Percentiles rank a stretch among this genome's conserved stretches.
These are phyloP conservation scores for Drosophila serrata DNA, from an alignment of 1,140 invertebrate species.

Conservation along the genomic window DNA sequence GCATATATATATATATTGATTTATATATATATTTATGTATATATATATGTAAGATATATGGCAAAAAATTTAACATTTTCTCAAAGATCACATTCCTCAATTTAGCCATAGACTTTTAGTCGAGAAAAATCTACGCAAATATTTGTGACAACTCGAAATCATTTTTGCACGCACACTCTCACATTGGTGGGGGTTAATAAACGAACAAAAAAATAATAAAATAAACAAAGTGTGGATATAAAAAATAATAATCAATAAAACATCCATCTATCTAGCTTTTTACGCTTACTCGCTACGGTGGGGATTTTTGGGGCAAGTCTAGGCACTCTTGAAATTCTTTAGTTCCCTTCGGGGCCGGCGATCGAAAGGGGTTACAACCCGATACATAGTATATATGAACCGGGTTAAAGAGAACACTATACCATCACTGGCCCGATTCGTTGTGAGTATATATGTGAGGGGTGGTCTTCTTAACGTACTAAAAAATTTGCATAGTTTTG, in stretches of 20 bases:
- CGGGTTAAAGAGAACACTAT: not conserved
- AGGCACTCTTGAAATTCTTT: slow-evolving; percentile 80
- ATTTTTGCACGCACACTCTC: slow-evolving; percentile 69
- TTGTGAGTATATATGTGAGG: slow-evolving; percentile 44
- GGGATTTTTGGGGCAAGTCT: slow-evolving; percentile 73
- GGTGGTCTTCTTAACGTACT: slow-evolving; percentile 42
- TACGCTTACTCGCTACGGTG: slow-evolving; percentile 74
- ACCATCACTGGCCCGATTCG: slow-evolving; percentile 31
- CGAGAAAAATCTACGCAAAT: slow-evolving; percentile 85
- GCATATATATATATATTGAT: slow-evolving; percentile 65
- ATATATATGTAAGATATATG: slow-evolving; percentile 77
- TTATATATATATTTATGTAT: slow-evolving; percentile 63
- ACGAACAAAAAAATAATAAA: slow-evolving; percentile 44
- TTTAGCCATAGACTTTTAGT: slow-evolving; percentile 84
- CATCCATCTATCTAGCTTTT: slow-evolving; percentile 16
- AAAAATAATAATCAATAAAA: slow-evolving; percentile 44
- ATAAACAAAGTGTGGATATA: slow-evolving; percentile 59
- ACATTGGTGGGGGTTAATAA: slow-evolving; percentile 37
- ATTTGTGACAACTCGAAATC: slow-evolving; percentile 62
- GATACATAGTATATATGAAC: not conserved
- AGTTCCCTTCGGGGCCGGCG: slow-evolving; percentile 51
- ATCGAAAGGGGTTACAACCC: not conserved
- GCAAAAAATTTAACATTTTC: slow-evolving; percentile 72
- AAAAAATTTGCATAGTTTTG: slow-evolving; percentile 75
- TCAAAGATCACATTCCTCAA: slow-evolving; percentile 69